Conservation (phyloP, 2,888 invertebrate genomes). For the Cerceris ruficornis region DNA sequence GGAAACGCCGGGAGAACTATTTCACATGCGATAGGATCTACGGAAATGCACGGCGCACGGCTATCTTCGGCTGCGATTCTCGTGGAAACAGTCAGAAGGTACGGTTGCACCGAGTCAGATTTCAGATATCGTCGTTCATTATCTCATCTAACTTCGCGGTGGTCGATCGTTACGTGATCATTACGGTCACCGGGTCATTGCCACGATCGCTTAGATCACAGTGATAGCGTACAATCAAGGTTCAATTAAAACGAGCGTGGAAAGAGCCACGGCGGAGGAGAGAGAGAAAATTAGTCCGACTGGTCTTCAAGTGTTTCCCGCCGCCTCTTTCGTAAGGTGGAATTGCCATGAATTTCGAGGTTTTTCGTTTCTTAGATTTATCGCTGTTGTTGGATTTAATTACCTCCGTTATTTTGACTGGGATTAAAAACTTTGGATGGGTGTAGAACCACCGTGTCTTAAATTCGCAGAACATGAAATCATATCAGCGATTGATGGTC, state of each 20-base stretch:
- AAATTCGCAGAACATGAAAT: too few relatives aligned
- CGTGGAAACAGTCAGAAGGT: constrained; percentile 53
- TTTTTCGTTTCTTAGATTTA: too few relatives aligned
- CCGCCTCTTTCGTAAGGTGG: too few relatives aligned
- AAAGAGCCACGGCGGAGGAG: constrained; percentile 46
- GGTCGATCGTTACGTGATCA: constrained; percentile 75
- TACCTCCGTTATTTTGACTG: too few relatives aligned
- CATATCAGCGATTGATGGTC: too few relatives aligned
- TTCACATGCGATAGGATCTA: constrained; percentile 63
- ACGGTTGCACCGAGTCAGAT: constrained; percentile 57
- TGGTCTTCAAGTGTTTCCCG: not conserved
- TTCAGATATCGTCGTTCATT: constrained; percentile 64
- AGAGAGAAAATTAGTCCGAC: constrained; percentile 64
- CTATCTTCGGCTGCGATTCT: constrained; percentile 49
- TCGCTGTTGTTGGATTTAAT: too few relatives aligned
- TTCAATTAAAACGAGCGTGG: constrained; percentile 72
- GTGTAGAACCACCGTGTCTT: too few relatives aligned
- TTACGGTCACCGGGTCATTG: constrained; percentile 78
- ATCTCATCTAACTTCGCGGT: constrained; percentile 69
- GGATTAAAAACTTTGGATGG: too few relatives aligned
- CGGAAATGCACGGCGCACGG: constrained; percentile 45
- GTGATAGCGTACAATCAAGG: constrained; percentile 71
- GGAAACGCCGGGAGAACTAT: constrained; percentile 45
- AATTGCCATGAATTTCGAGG: too few relatives aligned
- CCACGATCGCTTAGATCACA: constrained; percentile 76